A percentile compares a stretch with the other conserved stretches of the same genome.
Conservation (phyloP, 1,140 invertebrate genomes). For the Leguminivora glycinivorella region DNA sequence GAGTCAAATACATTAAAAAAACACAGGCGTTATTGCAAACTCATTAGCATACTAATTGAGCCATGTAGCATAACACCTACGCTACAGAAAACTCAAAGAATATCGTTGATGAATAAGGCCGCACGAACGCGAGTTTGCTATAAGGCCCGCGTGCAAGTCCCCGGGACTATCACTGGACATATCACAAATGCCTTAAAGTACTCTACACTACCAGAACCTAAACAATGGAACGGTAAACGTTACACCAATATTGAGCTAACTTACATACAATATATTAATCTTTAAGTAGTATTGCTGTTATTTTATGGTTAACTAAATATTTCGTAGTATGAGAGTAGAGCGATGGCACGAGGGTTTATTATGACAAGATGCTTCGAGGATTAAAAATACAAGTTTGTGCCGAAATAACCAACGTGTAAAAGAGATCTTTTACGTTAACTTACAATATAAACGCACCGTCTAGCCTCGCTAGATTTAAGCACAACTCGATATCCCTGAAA, state of each 20-base stretch:
- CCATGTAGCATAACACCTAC: background rate
- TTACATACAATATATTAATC: constrained; percentile 74
- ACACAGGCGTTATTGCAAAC: background rate
- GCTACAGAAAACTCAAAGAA: background rate
- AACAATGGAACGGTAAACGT: constrained; percentile 77
- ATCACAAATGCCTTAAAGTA: constrained; percentile 74
- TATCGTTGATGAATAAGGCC: background rate
- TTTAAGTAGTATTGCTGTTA: constrained; percentile 78
- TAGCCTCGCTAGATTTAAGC: constrained; percentile 74
- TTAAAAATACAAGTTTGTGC: constrained; percentile 53
- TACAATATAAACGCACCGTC: constrained; percentile 57
- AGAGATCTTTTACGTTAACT: constrained; percentile 54
- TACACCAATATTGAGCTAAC: constrained; percentile 77
- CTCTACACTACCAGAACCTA: constrained; percentile 72
- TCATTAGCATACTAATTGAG: background rate
- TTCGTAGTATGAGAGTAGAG: constrained; percentile 66
- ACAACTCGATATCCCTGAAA: constrained; percentile 73
- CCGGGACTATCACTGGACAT: constrained; percentile 65
- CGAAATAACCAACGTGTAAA: constrained; percentile 44
- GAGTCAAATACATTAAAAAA: constrained; percentile 43
- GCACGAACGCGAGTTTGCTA: background rate
- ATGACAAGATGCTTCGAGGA: constrained; percentile 64
- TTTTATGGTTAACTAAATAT: constrained; percentile 69
- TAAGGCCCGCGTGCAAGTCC: background rate
- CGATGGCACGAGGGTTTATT: constrained; percentile 73